phyloP scores from a whole-genome alignment of 2,888 invertebrate genomes.

The Euplagia quadripunctaria region DNA sequence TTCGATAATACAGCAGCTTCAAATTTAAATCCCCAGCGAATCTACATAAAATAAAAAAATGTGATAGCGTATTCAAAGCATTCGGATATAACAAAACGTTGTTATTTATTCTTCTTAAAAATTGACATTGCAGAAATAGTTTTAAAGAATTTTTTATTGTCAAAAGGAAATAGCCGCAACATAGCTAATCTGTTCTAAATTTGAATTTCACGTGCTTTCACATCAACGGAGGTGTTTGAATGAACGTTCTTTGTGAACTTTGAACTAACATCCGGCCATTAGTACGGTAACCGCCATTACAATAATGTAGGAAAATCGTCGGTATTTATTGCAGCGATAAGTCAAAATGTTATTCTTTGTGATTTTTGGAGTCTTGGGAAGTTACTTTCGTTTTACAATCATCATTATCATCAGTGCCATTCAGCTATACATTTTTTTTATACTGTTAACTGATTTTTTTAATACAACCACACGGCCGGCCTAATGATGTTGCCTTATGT shows the following conservation, averaged over 20 bases:
- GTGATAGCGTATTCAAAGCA: too few species aligned
- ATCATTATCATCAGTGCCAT: constrained; percentile 9
- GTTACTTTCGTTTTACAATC: constrained; percentile 9
- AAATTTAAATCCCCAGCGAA: too few species aligned
- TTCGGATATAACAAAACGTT: neutral
- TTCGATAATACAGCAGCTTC: too few species aligned
- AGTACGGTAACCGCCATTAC: constrained; percentile 50
- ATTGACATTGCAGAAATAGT: neutral
- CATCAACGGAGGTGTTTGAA: constrained; percentile 53
- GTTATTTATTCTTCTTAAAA: neutral
- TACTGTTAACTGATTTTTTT: constrained; percentile 1
- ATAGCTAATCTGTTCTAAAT: constrained; percentile 63
- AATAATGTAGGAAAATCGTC: constrained; percentile 35
- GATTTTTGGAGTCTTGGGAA: constrained; percentile 4
- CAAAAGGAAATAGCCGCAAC: constrained; percentile 27
- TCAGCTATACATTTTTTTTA: neutral
- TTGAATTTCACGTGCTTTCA: constrained; percentile 67
- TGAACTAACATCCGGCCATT: constrained; percentile 60
- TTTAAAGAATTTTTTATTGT: constrained; percentile 41
- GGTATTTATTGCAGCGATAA: constrained; percentile 28
- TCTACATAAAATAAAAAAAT: too few species aligned
- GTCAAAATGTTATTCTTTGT: constrained; percentile 19
- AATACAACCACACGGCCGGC: neutral
- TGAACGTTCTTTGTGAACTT: constrained; percentile 43
- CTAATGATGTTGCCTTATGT: neutral